Conservation (phyloP, 2,113 vertebrate species). For the Microtus ochrogaster region DNA sequence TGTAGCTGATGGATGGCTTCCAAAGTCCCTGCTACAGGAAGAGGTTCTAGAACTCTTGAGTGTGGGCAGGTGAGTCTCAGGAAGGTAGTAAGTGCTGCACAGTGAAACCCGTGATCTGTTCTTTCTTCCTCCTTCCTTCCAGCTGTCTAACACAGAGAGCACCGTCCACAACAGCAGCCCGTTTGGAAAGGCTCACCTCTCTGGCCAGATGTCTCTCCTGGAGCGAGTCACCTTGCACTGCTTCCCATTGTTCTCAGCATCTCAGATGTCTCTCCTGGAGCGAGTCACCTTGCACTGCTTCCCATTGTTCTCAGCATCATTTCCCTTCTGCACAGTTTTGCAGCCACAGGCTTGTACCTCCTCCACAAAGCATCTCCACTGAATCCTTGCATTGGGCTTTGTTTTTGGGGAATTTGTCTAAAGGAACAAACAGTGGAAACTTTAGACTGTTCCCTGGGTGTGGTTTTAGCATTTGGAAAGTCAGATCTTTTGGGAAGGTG, state of each 20-base stretch:
- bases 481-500: neutral
- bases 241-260: neutral
- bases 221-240: neutral
- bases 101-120: neutral
- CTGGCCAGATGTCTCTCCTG: neutral
- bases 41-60: neutral
- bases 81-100: neutral
- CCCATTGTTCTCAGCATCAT: neutral
- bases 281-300: neutral
- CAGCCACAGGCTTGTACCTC: neutral
- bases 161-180: neutral
- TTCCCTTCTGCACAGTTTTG: slow-evolving; percentile 1
- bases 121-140: neutral
- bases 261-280: neutral
- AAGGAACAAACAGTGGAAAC: neutral
- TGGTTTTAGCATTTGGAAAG: slow-evolving; percentile 42
- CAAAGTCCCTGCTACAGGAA: neutral
- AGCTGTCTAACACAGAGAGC: neutral
- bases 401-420: neutral
- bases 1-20: neutral
- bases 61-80: neutral
- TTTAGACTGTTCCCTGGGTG: neutral
- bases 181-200: neutral
- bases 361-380: neutral
- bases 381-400: neutral